phyloP scores from a whole-genome alignment of 2,888 invertebrate species.

The Lypha dubia region DNA sequence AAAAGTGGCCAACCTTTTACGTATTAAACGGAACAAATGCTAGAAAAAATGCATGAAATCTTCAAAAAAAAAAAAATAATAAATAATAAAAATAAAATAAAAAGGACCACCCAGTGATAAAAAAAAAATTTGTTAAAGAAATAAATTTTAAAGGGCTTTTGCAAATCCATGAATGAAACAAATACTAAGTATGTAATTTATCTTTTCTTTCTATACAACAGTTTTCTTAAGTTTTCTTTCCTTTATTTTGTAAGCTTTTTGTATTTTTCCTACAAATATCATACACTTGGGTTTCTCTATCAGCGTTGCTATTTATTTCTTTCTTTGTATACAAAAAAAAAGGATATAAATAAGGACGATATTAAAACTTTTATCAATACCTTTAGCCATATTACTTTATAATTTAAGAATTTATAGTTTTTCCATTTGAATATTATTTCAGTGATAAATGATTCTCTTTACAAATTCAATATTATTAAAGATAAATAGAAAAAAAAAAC shows the following conservation, averaged over 20 bases:
- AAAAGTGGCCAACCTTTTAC: slow-evolving; percentile 46
- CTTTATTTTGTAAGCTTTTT: slow-evolving; percentile 1
- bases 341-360: neutral
- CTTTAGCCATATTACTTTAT: slow-evolving; percentile 55
- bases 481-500: neutral
- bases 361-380: slow-evolving; percentile 58
- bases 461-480: slow-evolving; percentile 25
- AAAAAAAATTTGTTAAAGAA: slow-evolving; percentile 47
- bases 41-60: slow-evolving; percentile 37
- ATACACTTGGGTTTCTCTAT: neutral
- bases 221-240: slow-evolving; percentile 23
- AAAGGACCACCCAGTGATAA: slow-evolving; percentile 46
- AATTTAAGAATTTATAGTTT: slow-evolving; percentile 40
- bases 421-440: slow-evolving; percentile 21
- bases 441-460: slow-evolving; percentile 63
- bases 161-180: slow-evolving; percentile 31
- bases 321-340: neutral
- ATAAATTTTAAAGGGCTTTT: slow-evolving; percentile 62
- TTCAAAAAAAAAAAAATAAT: no score
- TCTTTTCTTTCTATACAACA: slow-evolving; percentile 48
- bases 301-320: neutral
- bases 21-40: slow-evolving; percentile 49
- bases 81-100: no score
- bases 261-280: slow-evolving; percentile 5
- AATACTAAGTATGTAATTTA: slow-evolving; percentile 59